Percentiles rank a stretch among this genome's conserved stretches.
Evolutionary conservation across 2,113 vertebrate species (phyloP).

Genomic region (Rhipidura dahli): DNA sequence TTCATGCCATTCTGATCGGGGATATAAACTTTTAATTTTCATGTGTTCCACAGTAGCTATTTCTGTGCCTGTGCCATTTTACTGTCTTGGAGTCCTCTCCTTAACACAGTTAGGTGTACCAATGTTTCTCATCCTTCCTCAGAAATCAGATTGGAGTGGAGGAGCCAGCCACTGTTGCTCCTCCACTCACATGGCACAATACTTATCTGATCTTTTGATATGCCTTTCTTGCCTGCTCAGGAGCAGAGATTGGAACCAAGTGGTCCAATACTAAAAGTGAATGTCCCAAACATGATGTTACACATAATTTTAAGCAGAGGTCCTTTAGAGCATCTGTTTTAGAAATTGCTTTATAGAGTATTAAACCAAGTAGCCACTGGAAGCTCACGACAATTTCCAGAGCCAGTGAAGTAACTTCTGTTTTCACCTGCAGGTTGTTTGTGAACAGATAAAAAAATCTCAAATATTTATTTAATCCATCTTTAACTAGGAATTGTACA

Average conservation of each 20-base stretch:
- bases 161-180: neutral
- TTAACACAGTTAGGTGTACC: neutral
- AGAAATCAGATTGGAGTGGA: neutral
- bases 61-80: neutral
- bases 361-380: neutral
- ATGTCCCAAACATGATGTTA: accelerated
- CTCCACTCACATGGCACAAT: neutral
- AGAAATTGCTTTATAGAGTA: neutral
- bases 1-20: neutral
- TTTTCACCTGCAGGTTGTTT: neutral
- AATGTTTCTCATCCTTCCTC: neutral
- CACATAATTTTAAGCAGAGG: neutral
- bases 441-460: neutral
- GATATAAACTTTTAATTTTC: neutral
- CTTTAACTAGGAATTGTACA: neutral
- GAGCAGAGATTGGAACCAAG: neutral
- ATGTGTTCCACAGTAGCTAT: neutral
- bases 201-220: neutral
- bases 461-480: neutral
- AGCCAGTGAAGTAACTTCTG: neutral
- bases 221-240: neutral
- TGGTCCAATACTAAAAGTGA: neutral
- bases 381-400: neutral
- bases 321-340: neutral
- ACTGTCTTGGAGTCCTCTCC: neutral